Evolutionary conservation across 2,113 vertebrate species (phyloP).

Genomic region (Calidris pugnax): DNA sequence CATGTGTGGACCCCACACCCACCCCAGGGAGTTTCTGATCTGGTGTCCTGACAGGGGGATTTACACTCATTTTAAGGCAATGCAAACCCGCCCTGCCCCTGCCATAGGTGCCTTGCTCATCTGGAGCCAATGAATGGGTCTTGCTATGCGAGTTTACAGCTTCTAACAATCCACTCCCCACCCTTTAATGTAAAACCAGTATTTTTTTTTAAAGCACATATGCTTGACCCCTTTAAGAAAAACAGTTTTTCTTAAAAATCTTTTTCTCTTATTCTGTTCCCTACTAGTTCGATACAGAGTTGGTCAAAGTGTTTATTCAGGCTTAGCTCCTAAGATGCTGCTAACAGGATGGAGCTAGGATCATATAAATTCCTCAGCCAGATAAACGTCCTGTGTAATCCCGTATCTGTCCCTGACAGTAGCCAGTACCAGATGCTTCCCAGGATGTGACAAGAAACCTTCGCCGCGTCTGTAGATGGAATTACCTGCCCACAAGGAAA

Average conservation of each 20-base stretch:
- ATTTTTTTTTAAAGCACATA: background rate
- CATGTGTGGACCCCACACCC: accelerated
- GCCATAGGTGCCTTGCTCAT: accelerated
- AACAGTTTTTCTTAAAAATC: background rate
- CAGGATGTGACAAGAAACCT: background rate
- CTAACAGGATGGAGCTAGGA: background rate
- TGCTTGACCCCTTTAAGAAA: background rate
- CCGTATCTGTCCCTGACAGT: background rate
- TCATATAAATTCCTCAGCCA: background rate
- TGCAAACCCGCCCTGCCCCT: background rate
- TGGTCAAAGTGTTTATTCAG: background rate
- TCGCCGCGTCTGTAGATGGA: accelerated
- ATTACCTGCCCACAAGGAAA: background rate
- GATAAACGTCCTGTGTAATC: background rate
- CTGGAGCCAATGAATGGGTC: accelerated
- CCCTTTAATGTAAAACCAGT: background rate
- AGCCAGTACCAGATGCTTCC: background rate
- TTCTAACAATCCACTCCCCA: no score
- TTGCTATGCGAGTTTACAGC: background rate
- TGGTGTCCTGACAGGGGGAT: no score
- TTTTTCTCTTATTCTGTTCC: background rate
- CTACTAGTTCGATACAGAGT: background rate
- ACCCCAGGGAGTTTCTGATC: background rate
- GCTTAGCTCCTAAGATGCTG: background rate
- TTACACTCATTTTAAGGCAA: background rate